Base-by-base conservation (phyloP, 2,888 invertebrate genomes). In the Megastigmus dorsalis region DNA sequence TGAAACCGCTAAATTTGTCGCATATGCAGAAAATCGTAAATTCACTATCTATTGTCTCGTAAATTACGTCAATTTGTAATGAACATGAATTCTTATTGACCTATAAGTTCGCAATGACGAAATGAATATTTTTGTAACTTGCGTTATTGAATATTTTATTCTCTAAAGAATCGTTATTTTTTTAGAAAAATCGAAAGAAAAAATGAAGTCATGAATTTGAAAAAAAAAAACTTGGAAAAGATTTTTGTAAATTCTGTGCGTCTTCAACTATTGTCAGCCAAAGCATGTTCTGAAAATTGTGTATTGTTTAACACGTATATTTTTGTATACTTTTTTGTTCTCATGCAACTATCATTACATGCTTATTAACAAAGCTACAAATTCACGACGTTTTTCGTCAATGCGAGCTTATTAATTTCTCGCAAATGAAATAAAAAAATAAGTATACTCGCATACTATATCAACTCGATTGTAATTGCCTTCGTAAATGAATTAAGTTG, bases 21-120 rank as follows among this genome's bases (percentile, higher is more conserved):
- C 33, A 41, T 63, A 41, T 45, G 36, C 57, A 72, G 60, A 55
- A 62, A 59, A 73, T 60, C 55, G 45, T 75, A 66, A 72, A 75
- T 72, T 71, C 68, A 65, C 66, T 70, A 70, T 67, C 63, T 73
- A 65, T 68, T 68, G 63, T 73, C 54, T 70, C 69, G 66, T 69
- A 75, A 74, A 74, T 69, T 73, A 77, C 48, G 59, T 59, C 75
- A 69, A 54, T 73, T 62, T 73, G 62, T 69, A 74, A 66, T 36
- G 26, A 30, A 65, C 68, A 71, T 36, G 9, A 52, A 72, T 57
- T 70, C 52, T 71, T 57, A 68, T 70, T 73, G 33, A 75, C 41
- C 43, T 43, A 74, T 76, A 78, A 79, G 79, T 75, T 83, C 79
- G 77, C 78, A 80, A 68, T 80, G 80, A 81, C 79, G 80, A 79